Evolutionary conservation across 1,140 invertebrate species (phyloP).

Genomic region (Drosophila subobscura): DNA sequence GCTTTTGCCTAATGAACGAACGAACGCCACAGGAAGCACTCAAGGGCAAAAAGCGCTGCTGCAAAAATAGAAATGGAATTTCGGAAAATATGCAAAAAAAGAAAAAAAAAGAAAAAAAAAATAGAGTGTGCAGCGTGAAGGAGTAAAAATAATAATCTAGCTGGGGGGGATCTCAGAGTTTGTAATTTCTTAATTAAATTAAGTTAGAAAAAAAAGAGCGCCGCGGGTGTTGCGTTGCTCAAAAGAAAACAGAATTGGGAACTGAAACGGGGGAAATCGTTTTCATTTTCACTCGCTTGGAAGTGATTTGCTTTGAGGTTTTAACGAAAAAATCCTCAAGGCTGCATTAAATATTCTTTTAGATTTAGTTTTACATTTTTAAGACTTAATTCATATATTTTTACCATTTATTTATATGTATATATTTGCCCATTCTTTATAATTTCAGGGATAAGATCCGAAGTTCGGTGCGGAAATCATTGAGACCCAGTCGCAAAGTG

Average conservation of each 20-base stretch:
- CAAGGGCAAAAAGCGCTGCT: slow-evolving; percentile 50
- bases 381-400: no score
- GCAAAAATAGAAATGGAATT: slow-evolving; percentile 26
- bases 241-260: not conserved
- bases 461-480: no score
- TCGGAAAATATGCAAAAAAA: slow-evolving; percentile 3
- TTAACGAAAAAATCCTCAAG: no score
- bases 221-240: slow-evolving; percentile 5
- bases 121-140: slow-evolving; percentile 34
- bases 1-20: slow-evolving; percentile 69
- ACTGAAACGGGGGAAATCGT: not conserved
- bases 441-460: no score
- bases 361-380: no score
- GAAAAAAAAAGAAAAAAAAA: slow-evolving; percentile 18
- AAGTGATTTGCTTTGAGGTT: no score
- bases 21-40: slow-evolving; percentile 73
- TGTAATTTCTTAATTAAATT: slow-evolving; percentile 54
- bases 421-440: no score
- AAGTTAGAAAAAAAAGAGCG: slow-evolving; percentile 23
- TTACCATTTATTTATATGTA: no score
- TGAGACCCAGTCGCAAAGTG: no score
- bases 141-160: slow-evolving; percentile 22
- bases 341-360: no score
- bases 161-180: slow-evolving; percentile 2
- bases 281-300: not conserved